phyloP scores from a whole-genome alignment of 2,888 invertebrate species.

The Candidula unifasciata region DNA sequence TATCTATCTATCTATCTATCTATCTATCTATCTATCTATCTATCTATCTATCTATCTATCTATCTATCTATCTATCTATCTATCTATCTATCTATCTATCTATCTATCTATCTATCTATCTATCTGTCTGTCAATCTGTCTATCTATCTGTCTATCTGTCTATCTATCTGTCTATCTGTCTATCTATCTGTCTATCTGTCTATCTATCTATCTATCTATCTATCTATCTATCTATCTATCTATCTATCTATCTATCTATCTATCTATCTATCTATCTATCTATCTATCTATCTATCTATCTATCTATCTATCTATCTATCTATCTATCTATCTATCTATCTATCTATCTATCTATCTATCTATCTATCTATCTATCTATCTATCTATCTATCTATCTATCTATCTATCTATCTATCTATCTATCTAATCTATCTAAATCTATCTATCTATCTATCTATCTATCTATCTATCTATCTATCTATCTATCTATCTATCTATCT shows the following conservation, averaged over 20 bases:
- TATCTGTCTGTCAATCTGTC: too few relatives aligned
- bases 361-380: not conserved
- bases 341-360: not conserved
- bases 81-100: not conserved
- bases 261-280: not conserved
- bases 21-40: not conserved
- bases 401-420: not conserved
- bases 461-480: not conserved
- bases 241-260: not conserved
- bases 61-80: not conserved
- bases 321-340: not conserved
- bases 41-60: constrained; percentile 1
- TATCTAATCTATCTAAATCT: too few relatives aligned
- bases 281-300: not conserved
- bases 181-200: too few relatives aligned
- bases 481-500: too few relatives aligned
- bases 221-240: not conserved
- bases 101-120: not conserved
- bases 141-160: too few relatives aligned
- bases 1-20: not conserved
- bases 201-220: too few relatives aligned
- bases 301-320: not conserved
- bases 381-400: constrained; percentile 8
- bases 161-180: too few relatives aligned
- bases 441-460: too few relatives aligned